Evolutionary conservation across 2,888 invertebrate species (phyloP).

Genomic region (Hylaea fasciaria): DNA sequence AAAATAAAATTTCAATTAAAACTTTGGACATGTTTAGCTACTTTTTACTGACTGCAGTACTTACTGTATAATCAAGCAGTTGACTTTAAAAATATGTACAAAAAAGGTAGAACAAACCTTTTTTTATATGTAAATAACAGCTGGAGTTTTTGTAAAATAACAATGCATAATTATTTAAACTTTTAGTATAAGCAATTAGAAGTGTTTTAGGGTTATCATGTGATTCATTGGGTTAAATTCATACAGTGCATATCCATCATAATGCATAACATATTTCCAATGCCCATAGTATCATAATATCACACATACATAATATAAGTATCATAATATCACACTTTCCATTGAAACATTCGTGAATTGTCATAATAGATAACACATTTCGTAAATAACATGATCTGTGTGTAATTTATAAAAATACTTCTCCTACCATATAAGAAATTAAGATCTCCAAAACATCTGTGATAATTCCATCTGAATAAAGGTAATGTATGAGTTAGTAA

Average conservation of each 20-base stretch:
- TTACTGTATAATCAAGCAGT: no score
- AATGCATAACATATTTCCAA: conserved; percentile 8
- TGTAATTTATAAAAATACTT: conserved; percentile 63
- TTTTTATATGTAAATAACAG: no score
- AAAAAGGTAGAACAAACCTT: no score
- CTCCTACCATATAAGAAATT: conserved; percentile 78
- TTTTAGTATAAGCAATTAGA: neutral
- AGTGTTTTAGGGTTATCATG: neutral
- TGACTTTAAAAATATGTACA: no score
- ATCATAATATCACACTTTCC: conserved; percentile 35
- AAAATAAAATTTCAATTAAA: no score
- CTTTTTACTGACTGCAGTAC: no score
- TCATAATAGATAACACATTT: conserved; percentile 57
- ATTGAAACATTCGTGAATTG: conserved; percentile 42
- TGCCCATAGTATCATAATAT: conserved; percentile 13
- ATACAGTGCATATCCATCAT: conserved; percentile 12
- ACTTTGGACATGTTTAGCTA: no score
- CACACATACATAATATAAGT: no score
- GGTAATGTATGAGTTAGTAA: conserved; percentile 78
- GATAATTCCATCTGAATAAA: conserved; percentile 80
- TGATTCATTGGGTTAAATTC: conserved; percentile 1
- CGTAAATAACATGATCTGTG: conserved; percentile 55
- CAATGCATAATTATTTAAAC: neutral
- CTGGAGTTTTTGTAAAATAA: neutral
- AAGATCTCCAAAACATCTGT: conserved; percentile 84